Evolutionary conservation across 2,797 vertebrate species (phyloP), one percentile per base, ranked within the genome.

Genomic region (Gymnopithys bicolor): DNA sequence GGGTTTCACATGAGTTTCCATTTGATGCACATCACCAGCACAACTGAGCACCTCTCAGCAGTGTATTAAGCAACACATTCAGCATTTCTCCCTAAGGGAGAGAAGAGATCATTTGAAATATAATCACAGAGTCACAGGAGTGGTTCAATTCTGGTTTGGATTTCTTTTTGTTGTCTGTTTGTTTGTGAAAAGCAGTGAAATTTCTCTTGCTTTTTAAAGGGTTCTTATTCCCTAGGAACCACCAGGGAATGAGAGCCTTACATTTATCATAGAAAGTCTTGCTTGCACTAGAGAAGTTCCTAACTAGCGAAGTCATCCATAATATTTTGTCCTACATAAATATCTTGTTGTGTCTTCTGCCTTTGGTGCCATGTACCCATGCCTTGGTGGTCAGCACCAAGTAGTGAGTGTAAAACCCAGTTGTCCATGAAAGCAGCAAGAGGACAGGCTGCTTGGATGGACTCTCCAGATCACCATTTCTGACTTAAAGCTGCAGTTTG

Each of bases 371-470:
- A 2, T 15, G 39, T 28, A 3, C 23, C 64, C 10, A 2, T 9
- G 33, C 43, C 37, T 80, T 89, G 49, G 14, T 59, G 66, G 49
- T n/a, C 16, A 66, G 9, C 10, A 37, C 22, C 5, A 3, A 59
- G 30, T 12, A 32, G 19, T 63, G 43, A 21, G 24, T 63, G 32
- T 43, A 53, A 75, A 87, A 37, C 17, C 22, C 32, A 39, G 14
- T 2, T 3, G 1, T 64, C 84, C 6, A 1, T 13, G 28, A 39
- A 5, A 37, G 17, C 0, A 49, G 21, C 0, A 22, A 66, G 69
- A 37, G 83, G 15, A 33, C 30, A 58, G 23, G 27, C n/a, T 68
- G 68, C 49, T 74, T 35, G 35, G 17, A 18, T 39, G 49, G 60
- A 23, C 51, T 78, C 51, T 46, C 19, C 46, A 69, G 10, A 74